Conservation (phyloP, 2,797 vertebrate species). For the Alauda arvensis region DNA sequence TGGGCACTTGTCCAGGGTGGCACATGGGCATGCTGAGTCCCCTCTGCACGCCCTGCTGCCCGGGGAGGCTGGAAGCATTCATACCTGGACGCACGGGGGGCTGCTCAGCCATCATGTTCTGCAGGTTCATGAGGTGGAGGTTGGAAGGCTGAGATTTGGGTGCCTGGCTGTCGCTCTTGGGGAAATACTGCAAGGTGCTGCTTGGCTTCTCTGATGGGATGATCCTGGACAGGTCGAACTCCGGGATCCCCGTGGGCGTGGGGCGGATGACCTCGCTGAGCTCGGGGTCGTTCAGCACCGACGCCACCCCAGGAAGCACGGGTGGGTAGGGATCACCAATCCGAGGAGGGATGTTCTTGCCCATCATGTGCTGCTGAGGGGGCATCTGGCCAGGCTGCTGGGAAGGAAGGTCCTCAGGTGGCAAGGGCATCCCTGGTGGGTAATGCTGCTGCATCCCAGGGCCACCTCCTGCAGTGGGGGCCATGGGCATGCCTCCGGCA, state of each 20-base stretch:
- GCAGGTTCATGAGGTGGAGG: slow-evolving; percentile 92
- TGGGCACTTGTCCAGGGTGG: slow-evolving; percentile 86
- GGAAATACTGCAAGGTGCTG: slow-evolving; percentile 98
- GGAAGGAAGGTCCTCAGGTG: slow-evolving; percentile 58
- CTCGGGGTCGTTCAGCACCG: slow-evolving; percentile 86
- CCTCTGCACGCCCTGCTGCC: slow-evolving; percentile 87
- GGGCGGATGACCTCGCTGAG: slow-evolving; percentile 95
- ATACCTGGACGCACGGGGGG: slow-evolving; percentile 78
- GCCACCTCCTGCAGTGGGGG: slow-evolving; percentile 44
- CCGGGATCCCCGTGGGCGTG: slow-evolving; percentile 90
- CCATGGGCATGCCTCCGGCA: slow-evolving; percentile 48
- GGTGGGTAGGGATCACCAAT: slow-evolving; percentile 74
- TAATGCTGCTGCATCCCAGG: slow-evolving; percentile 83
- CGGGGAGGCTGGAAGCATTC: slow-evolving; percentile 84
- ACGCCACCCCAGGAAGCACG: slow-evolving; percentile 72
- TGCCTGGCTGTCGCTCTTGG: slow-evolving; percentile 82
- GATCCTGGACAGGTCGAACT: slow-evolving; percentile 96
- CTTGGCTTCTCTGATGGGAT: slow-evolving; percentile 98
- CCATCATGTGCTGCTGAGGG: slow-evolving; percentile 80
- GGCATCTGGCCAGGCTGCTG: slow-evolving; percentile 74
- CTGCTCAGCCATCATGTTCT: slow-evolving; percentile 97
- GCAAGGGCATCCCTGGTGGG: slow-evolving; percentile 62
- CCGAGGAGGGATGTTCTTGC: slow-evolving; percentile 83
- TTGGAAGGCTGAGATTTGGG: slow-evolving; percentile 84
- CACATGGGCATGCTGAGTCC: slow-evolving; percentile 86